Conservation (phyloP, 1,140 invertebrate species). For the Mylabris phalerata region DNA sequence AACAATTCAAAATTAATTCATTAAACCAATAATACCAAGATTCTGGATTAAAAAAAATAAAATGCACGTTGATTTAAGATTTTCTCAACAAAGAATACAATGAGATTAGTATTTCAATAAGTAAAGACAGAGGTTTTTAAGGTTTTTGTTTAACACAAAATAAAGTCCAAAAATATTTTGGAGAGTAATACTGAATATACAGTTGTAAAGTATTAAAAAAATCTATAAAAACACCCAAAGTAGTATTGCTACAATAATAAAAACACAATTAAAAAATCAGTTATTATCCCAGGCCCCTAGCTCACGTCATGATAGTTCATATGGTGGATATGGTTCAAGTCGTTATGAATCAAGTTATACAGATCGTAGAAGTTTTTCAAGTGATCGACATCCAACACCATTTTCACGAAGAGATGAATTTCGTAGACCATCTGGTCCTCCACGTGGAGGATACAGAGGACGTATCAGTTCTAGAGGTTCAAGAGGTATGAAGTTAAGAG, state of each 20-base stretch:
- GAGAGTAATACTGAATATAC: slow-evolving; percentile 1
- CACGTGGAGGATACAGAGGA: slow-evolving; percentile 35
- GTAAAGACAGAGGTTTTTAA: background rate
- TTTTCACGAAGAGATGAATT: slow-evolving; percentile 36
- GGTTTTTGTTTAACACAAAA: slow-evolving; percentile 7
- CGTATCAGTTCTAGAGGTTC: slow-evolving; percentile 33
- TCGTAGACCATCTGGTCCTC: slow-evolving; percentile 32
- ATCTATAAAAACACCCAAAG: slow-evolving; percentile 9
- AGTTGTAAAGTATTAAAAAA: background rate
- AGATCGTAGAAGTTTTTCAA: slow-evolving; percentile 37
- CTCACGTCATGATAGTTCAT: slow-evolving; percentile 37
- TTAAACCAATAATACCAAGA: too few species aligned
- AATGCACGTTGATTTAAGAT: too few species aligned
- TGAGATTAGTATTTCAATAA: background rate
- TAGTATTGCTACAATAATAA: background rate
- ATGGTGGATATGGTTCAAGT: slow-evolving; percentile 26
- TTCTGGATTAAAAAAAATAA: too few species aligned
- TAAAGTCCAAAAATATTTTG: slow-evolving; percentile 15
- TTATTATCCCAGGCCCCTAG: slow-evolving; percentile 31
- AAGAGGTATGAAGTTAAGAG: slow-evolving; percentile 27
- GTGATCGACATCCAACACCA: slow-evolving; percentile 26
- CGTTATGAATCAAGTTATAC: slow-evolving; percentile 30
- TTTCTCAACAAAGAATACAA: too few species aligned
- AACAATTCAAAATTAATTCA: too few species aligned
- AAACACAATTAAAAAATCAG: slow-evolving; percentile 14